phyloP scores from a whole-genome alignment of 2,797 vertebrate genomes.

The Eulemur coronatus region DNA sequence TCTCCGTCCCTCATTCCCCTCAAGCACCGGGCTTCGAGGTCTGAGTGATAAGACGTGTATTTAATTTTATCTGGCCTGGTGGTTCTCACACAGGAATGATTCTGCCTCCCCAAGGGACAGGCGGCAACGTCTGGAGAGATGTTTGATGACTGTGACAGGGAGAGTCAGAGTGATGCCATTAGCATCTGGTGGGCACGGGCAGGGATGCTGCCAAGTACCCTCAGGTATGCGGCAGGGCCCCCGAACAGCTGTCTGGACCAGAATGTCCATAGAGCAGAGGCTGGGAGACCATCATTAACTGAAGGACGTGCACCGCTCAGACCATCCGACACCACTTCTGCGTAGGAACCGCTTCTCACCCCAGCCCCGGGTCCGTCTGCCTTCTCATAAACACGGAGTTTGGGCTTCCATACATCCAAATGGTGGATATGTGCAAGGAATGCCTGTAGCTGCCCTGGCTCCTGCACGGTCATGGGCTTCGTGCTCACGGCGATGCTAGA shows the following conservation, averaged over 20 bases:
- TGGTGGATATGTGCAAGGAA: accelerated
- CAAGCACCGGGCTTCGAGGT: not conserved
- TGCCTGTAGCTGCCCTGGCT: accelerated
- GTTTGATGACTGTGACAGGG: accelerated
- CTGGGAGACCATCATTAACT: not conserved
- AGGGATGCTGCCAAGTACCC: too few relatives aligned
- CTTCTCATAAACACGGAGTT: not conserved
- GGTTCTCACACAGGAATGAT: not conserved
- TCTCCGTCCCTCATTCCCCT: too few relatives aligned
- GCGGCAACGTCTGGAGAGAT: not conserved
- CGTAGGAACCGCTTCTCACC: not conserved
- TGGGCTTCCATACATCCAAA: accelerated
- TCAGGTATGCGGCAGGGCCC: accelerated
- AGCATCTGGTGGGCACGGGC: too few relatives aligned
- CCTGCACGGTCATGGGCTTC: not conserved
- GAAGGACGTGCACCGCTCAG: accelerated
- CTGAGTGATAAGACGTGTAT: not conserved
- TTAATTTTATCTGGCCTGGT: not conserved
- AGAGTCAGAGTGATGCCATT: accelerated
- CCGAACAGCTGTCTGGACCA: too few relatives aligned
- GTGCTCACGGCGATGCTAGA: not conserved
- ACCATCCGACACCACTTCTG: accelerated
- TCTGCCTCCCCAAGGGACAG: not conserved
- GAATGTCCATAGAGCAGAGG: not conserved
- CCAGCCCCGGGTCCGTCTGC: not conserved